Percentiles rank a stretch among this genome's conserved stretches.
These are phyloP conservation scores for Melanotaenia nigrans DNA, from an alignment of 2,797 vertebrate genomes.

Conservation along the genomic window DNA sequence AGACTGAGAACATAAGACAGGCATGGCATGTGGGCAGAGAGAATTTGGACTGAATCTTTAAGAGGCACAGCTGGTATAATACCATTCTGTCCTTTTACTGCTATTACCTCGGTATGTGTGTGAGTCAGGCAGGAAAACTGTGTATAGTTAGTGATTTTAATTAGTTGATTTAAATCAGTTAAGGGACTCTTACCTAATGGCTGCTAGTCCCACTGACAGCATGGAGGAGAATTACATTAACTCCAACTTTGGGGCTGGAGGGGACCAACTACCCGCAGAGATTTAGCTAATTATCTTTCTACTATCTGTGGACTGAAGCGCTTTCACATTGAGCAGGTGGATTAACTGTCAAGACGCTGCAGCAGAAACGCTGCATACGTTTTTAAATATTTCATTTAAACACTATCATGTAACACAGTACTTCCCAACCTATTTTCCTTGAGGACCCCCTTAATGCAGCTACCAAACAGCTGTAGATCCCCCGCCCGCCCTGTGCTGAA, in stretches of 20 bases:
- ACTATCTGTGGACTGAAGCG: constrained; percentile 52
- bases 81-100: neutral
- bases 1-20: neutral
- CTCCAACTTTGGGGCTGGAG: constrained; percentile 52
- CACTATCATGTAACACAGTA: neutral
- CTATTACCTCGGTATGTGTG: constrained; percentile 7
- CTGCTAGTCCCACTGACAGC: constrained; percentile 56
- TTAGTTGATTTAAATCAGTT: constrained; percentile 71
- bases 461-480: too few species aligned
- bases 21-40: neutral
- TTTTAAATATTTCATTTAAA: neutral
- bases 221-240: constrained; percentile 56
- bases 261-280: constrained; percentile 62
- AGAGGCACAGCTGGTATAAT: constrained; percentile 18
- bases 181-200: constrained; percentile 58
- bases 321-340: constrained; percentile 34
- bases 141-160: constrained; percentile 57
- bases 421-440: too few species aligned
- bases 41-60: neutral
- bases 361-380: constrained; percentile 1
- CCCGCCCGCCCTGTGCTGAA: too few species aligned
- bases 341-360: constrained; percentile 19
- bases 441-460: too few species aligned
- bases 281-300: constrained; percentile 72
- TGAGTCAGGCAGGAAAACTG: constrained; percentile 3